Conservation (phyloP, 2,113 vertebrate genomes). For the Galemys pyrenaicus region DNA sequence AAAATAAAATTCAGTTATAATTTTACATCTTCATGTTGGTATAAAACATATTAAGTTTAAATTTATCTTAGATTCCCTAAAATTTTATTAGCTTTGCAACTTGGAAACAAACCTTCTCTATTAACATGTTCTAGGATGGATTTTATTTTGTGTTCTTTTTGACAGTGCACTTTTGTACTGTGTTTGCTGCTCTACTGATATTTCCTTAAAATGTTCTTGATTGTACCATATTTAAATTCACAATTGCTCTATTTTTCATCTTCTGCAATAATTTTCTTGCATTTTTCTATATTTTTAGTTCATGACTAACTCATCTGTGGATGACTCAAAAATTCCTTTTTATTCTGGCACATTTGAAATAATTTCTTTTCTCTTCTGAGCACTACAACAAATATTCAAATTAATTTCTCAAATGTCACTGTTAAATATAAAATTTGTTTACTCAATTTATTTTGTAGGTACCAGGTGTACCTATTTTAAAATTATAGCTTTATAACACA, state of each 20-base stretch:
- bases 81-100: background rate
- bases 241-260: conserved; percentile 73
- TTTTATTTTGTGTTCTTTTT: background rate
- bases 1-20: background rate
- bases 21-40: background rate
- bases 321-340: conserved; percentile 80
- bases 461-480: conserved; percentile 22
- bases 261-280: conserved; percentile 69
- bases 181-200: background rate
- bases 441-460: conserved; percentile 72
- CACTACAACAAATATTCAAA: conserved; percentile 77
- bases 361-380: conserved; percentile 80
- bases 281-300: conserved; percentile 83
- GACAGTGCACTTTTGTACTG: background rate
- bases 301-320: conserved; percentile 85
- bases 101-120: background rate
- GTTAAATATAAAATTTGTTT: conserved; percentile 76
- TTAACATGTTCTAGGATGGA: background rate
- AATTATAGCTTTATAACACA: conserved; percentile 40
- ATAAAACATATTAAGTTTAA: background rate
- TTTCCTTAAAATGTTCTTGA: conserved; percentile 47
- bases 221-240: conserved; percentile 58
- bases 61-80: conserved; percentile 1
- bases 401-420: conserved; percentile 78
- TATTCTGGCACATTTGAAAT: conserved; percentile 84